Conservation (phyloP, 2,888 invertebrate genomes). For the Lithophane socia region DNA sequence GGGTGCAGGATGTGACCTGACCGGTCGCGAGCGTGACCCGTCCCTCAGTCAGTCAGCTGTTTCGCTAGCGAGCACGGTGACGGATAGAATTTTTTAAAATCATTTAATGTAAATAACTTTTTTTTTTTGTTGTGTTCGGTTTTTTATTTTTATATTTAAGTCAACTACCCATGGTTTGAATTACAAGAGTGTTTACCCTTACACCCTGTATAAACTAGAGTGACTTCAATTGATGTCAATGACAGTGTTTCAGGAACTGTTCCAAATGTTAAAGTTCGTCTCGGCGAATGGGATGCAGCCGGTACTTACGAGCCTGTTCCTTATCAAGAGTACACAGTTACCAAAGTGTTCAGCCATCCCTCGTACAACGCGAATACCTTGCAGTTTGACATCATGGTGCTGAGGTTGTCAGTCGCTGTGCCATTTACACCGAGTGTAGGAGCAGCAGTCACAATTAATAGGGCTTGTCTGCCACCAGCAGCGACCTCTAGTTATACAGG, state of each 20-base stretch:
- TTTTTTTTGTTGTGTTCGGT: no score
- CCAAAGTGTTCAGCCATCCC: slow-evolving; percentile 91
- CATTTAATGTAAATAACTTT: no score
- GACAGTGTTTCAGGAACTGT: slow-evolving; percentile 85
- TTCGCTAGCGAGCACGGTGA: no score
- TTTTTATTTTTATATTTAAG: no score
- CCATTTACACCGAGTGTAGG: slow-evolving; percentile 86
- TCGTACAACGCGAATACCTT: slow-evolving; percentile 93
- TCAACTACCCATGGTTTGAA: no score
- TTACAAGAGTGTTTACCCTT: no score
- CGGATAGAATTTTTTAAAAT: no score
- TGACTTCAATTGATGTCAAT: neutral
- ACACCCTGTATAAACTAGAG: neutral
- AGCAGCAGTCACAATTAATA: slow-evolving; percentile 90
- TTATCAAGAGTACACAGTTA: slow-evolving; percentile 91
- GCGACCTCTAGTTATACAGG: slow-evolving; percentile 83
- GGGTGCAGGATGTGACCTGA: no score
- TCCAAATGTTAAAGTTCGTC: slow-evolving; percentile 91
- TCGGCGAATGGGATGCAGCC: slow-evolving; percentile 94
- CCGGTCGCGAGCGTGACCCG: no score
- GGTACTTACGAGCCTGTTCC: slow-evolving; percentile 92
- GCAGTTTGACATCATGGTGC: slow-evolving; percentile 95
- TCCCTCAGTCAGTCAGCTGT: no score
- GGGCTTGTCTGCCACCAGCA: slow-evolving; percentile 91
- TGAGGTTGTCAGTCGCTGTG: slow-evolving; percentile 92